These are phyloP conservation scores for Xestia rhomboidea DNA, from an alignment of 2,888 invertebrate genomes.

Conservation along the genomic window DNA sequence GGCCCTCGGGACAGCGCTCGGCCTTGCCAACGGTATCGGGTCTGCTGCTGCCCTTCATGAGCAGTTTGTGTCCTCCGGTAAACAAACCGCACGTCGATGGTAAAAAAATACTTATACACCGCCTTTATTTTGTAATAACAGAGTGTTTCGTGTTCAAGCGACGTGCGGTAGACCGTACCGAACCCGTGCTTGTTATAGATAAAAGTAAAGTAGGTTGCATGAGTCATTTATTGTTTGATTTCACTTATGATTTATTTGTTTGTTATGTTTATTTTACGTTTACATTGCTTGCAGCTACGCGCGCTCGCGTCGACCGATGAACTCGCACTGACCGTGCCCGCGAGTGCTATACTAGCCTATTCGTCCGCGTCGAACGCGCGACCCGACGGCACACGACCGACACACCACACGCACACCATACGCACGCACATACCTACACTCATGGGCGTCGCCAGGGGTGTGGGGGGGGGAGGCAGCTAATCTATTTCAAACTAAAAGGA, in stretches of 20 bases:
- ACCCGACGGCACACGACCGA: constrained; percentile 8
- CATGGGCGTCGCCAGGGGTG: too few species aligned
- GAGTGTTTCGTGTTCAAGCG: not conserved
- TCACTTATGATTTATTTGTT: constrained; percentile 22
- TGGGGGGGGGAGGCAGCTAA: too few species aligned
- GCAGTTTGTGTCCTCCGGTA: not conserved
- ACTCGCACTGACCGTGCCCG: constrained; percentile 66
- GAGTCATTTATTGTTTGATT: constrained; percentile 9
- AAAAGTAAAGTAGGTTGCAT: constrained; percentile 11
- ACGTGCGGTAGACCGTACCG: constrained; percentile 1
- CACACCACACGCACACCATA: constrained; percentile 17
- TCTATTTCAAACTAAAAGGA: too few species aligned
- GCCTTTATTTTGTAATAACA: not conserved
- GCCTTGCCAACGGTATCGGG: constrained; percentile 7
- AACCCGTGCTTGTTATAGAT: not conserved
- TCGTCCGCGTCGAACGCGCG: constrained; percentile 21
- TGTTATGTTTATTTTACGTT: constrained; percentile 61
- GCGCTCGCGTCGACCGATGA: constrained; percentile 64
- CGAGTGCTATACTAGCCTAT: constrained; percentile 28
- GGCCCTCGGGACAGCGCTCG: too few species aligned
- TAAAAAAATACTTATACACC: not conserved
- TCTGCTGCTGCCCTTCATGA: not conserved
- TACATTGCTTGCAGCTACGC: constrained; percentile 65
- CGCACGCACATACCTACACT: constrained; percentile 2
- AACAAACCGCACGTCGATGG: not conserved